Percentiles rank a stretch among this genome's conserved stretches.
These are phyloP conservation scores for Cossypha polioptera DNA, from an alignment of 2,797 vertebrate genomes.

Conservation along the genomic window DNA sequence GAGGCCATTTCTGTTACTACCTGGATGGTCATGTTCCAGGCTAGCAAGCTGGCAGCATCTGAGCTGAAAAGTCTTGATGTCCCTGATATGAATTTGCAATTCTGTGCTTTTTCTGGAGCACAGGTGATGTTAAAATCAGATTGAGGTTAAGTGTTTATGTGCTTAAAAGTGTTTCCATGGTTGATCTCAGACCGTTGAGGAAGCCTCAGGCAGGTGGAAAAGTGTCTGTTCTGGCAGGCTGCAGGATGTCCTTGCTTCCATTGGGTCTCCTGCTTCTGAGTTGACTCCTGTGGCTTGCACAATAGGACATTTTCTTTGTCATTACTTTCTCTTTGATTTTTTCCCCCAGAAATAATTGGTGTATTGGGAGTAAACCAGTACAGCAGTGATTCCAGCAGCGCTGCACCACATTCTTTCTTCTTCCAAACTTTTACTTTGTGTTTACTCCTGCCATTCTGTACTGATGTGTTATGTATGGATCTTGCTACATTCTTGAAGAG, in stretches of 20 bases:
- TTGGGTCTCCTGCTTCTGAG: background rate
- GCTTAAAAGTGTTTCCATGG: background rate
- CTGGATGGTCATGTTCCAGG: background rate
- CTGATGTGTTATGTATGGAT: background rate
- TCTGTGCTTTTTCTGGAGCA: background rate
- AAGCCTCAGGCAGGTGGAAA: rapidly evolving
- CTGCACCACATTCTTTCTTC: background rate
- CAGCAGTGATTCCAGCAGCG: background rate
- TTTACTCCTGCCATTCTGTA: background rate
- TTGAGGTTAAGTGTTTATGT: rapidly evolving
- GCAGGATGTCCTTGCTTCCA: background rate
- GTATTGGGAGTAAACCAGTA: background rate
- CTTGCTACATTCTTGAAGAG: background rate
- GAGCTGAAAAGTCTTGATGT: background rate
- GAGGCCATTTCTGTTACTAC: background rate
- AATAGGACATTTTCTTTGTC: rapidly evolving
- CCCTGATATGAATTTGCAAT: background rate
- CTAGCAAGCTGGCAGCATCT: background rate
- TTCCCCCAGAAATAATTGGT: background rate
- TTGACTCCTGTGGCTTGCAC: background rate
- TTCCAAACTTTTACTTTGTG: background rate
- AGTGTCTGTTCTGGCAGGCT: background rate
- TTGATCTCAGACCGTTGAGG: rapidly evolving
- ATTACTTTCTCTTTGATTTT: rapidly evolving
- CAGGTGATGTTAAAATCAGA: background rate